Evolutionary conservation across 2,888 invertebrate genomes (phyloP), one percentile per base, ranked within the genome.

Genomic region (Heliconius hortense): DNA sequence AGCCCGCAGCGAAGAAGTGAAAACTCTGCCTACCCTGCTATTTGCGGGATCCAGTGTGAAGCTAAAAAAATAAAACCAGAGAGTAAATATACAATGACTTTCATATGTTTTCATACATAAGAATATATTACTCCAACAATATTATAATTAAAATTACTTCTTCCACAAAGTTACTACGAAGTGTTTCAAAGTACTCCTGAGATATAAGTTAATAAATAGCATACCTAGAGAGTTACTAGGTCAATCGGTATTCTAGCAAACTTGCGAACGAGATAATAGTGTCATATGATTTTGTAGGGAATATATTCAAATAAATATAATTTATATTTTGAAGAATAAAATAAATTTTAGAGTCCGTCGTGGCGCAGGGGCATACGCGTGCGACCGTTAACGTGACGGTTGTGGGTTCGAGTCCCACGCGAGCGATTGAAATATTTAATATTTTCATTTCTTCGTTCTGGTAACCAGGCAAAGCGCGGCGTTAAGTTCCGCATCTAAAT

Each of bases 231-330:
- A 43, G 77, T 73, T 69, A 77, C 48, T 77, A 64, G 75, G 77
- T 77, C 75, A 75, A 73, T 75, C 70, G 70, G 59, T 21, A 35
- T 72, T 68, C n/a, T 60, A 72, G 63, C 72, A 64, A 73, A 77
- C 48, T 70, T 73, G 35, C 31, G 31, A 73, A 28, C 1, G 63
- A 72, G 62, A 64, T 72, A 75, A 69, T 18, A 11, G 21, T 26
- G 53, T 35, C 31, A 64, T 64, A 24, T 69, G 56, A 76, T 43
- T 56, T 63, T 39, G 59, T 63, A 64, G 68, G 28, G 53, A 74
- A 64, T 35, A 28, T 62, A 68, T 68, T 62, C 43, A 74, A 62
- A 59, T 73, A 39, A 15, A 59, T 39, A 4, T 26, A 26, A 56
- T n/a, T 11, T n/a, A 56, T 10, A n/a, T n/a, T 56, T 10, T n/a